Percentiles rank a stretch among this genome's conserved stretches.
Conservation (phyloP, 1,140 invertebrate genomes). For the Mylabris phalerata region DNA sequence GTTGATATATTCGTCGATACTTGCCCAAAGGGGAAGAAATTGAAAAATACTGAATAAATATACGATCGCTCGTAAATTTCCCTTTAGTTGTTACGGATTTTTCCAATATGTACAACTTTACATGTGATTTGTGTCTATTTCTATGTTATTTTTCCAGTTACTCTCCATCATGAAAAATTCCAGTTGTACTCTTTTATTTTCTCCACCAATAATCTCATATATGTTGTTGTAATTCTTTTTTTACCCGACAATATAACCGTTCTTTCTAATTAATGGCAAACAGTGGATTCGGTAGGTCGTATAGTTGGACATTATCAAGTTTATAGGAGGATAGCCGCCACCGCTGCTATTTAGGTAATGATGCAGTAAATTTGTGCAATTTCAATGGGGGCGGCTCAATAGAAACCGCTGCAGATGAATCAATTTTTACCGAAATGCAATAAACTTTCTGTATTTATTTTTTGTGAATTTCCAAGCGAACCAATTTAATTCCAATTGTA, state of each 20-base stretch:
- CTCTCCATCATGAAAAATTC: not conserved
- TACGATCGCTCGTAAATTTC: slow-evolving; percentile 31
- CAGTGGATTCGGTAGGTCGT: slow-evolving; percentile 21
- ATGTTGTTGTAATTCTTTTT: slow-evolving; percentile 2
- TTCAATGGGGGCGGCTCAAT: slow-evolving; percentile 5
- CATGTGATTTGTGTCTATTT: slow-evolving; percentile 24
- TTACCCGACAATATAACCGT: not conserved
- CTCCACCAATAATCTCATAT: not conserved
- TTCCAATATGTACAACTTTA: slow-evolving; percentile 26
- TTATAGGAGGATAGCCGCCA: slow-evolving; percentile 8
- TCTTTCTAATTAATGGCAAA: slow-evolving; percentile 29
- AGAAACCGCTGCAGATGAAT: no score
- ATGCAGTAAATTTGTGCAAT: slow-evolving; percentile 30
- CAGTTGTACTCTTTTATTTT: not conserved
- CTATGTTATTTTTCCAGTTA: slow-evolving; percentile 9
- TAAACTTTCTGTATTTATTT: no score
- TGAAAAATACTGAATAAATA: slow-evolving; percentile 31
- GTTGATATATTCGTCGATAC: slow-evolving; percentile 19
- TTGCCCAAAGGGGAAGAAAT: slow-evolving; percentile 24
- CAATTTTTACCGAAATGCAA: no score
- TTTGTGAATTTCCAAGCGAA: no score
- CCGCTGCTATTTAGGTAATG: slow-evolving; percentile 28
- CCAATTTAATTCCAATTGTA: no score
- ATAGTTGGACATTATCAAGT: slow-evolving; percentile 26
- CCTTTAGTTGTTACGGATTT: slow-evolving; percentile 11